Conservation (phyloP, 1,140 invertebrate genomes). For the Patella vulgata region DNA sequence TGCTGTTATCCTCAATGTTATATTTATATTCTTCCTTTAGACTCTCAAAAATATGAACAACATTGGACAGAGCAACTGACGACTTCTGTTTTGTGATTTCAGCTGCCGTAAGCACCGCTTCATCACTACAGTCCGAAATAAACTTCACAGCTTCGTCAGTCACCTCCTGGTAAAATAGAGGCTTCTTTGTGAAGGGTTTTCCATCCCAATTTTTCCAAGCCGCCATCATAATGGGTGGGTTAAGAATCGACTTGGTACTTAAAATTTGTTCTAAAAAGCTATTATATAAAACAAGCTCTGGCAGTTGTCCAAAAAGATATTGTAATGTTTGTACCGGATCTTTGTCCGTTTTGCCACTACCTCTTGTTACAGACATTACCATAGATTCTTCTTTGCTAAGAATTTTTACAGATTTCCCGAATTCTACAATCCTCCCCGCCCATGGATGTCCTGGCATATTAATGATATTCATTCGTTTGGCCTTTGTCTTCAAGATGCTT, state of each 20-base stretch:
- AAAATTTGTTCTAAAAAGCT: constrained; percentile 41
- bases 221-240: constrained; percentile 49
- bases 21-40: constrained; percentile 35
- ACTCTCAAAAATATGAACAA: constrained; percentile 49
- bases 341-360: constrained; percentile 8
- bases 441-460: constrained; percentile 48
- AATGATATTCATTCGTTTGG: constrained; percentile 29
- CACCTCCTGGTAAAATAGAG: constrained; percentile 51
- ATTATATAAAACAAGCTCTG: constrained; percentile 18
- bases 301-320: constrained; percentile 19
- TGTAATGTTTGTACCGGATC: constrained; percentile 19
- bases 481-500: constrained; percentile 24
- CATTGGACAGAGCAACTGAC: constrained; percentile 35
- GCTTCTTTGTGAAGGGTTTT: constrained; percentile 40
- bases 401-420: constrained; percentile 36
- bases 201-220: constrained; percentile 56
- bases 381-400: constrained; percentile 22
- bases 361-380: constrained; percentile 11
- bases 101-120: constrained; percentile 38
- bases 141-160: constrained; percentile 36
- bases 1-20: constrained; percentile 38
- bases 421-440: constrained; percentile 45
- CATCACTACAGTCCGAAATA: constrained; percentile 41
- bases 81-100: constrained; percentile 35
- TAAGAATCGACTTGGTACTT: constrained; percentile 43